phyloP scores from a whole-genome alignment of 2,797 vertebrate genomes.

The Clamator glandarius region DNA sequence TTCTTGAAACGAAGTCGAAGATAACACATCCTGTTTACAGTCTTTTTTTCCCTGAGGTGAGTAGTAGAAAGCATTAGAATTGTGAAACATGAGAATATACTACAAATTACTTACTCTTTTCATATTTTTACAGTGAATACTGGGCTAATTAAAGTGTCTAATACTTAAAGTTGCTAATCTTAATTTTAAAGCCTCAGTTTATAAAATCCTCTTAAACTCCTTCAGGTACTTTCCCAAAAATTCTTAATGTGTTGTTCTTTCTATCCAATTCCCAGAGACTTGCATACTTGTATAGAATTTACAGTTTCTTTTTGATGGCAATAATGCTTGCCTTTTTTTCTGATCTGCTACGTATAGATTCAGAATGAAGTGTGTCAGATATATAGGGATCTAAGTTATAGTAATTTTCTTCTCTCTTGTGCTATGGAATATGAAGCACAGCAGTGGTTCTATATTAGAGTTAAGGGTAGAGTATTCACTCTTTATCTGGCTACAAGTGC shows the following conservation, averaged over 20 bases:
- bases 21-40: constrained; percentile 96
- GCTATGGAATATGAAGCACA: neutral
- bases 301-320: neutral
- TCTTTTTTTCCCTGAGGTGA: constrained; percentile 93
- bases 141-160: neutral
- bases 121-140: neutral
- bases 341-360: neutral
- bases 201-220: neutral
- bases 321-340: neutral
- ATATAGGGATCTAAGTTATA: neutral
- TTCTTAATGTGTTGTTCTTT: neutral
- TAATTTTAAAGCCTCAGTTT: neutral
- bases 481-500: neutral
- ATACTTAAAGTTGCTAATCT: neutral
- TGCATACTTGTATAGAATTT: neutral
- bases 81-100: neutral
- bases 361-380: neutral
- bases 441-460: neutral
- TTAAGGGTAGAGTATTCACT: neutral
- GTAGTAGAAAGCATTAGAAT: neutral
- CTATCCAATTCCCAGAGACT: neutral
- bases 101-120: neutral
- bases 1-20: constrained; percentile 99
- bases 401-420: neutral
- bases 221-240: neutral